Base-by-base conservation (phyloP, 2,888 invertebrate species). In the Hydrotaea diabolus region DNA sequence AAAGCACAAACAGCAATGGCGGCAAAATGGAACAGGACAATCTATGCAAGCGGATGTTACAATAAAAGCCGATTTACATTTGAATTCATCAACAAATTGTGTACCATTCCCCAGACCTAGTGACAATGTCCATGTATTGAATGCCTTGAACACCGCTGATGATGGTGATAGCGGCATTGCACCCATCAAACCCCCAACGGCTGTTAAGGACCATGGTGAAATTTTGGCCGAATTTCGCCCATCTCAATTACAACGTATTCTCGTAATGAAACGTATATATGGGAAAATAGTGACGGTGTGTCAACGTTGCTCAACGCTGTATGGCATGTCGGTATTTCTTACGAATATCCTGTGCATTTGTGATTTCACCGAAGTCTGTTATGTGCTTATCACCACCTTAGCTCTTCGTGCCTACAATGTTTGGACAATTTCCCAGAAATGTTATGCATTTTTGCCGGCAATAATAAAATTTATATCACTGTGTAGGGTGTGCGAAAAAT, bases 261-360 rank as follows among this genome's bases (percentile, higher is more conserved):
- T 82, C 57, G 71, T 69, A 53, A 79, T 85, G 74, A 79, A 82
- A 49, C 74, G 11, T 36, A 85, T 82, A 71, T 85, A 77, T 55
- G 43, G 36, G 0, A 72, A 74, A 79, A 73, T 82, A 23, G 49
- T 13, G 2, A 9, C 73, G 23, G 36, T 80, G 15, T 59, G 57
- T 15, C 57, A 19, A 39, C 17, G 1, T 39, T 75, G 57, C 57
- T 77, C 74, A 0, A 71, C 71, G 23, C 77, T 77, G 26, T 80
- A 82, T 73, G 75, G 80, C 46, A 59, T 77, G 0, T 86, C 89
- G 19, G 49, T 89, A 66, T 86, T 90, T 46, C 74, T 88, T 57
- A 84, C 88, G 82, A 88, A 90, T 80, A 71, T 88, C 36, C 85
- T 89, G 23, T 87, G 86, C 71, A 85, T 90, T 55, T 87, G 85